Conservation (phyloP, 2,113 vertebrate genomes). For the Turnix velox region DNA sequence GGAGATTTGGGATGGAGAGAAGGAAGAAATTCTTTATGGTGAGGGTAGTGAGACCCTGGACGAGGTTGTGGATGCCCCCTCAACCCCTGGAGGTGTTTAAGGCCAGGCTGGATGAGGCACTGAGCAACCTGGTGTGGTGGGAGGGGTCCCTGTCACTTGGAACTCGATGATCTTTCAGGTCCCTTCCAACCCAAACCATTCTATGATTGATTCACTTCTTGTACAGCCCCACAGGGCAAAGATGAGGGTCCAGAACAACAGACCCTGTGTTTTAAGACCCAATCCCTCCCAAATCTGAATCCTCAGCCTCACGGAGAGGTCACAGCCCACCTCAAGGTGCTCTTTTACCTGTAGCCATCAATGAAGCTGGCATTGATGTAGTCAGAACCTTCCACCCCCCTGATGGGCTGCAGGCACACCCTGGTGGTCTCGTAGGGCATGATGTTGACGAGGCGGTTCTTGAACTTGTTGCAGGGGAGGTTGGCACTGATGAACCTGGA, state of each 20-base stretch:
- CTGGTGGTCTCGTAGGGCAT: slow-evolving; percentile 97
- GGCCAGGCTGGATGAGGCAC: too few relatives aligned
- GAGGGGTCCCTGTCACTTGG: too few relatives aligned
- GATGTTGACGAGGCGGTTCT: slow-evolving; percentile 98
- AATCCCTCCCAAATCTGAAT: not conserved
- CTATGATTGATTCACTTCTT: fast-evolving
- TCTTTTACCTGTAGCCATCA: slow-evolving; percentile 89
- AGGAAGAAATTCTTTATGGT: too few relatives aligned
- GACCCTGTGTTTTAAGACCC: fast-evolving
- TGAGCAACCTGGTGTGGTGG: fast-evolving
- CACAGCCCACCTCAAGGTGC: fast-evolving
- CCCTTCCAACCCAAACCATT: too few relatives aligned
- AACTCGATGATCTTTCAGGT: too few relatives aligned
- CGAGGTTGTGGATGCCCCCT: too few relatives aligned
- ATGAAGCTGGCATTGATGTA: slow-evolving; percentile 98
- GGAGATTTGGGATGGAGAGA: too few relatives aligned
- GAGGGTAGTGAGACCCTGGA: too few relatives aligned
- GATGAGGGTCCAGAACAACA: not conserved
- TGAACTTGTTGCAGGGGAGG: slow-evolving; percentile 98
- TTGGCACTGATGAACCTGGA: slow-evolving; percentile 98
- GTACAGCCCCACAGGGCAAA: fast-evolving
- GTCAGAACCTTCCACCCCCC: slow-evolving; percentile 94
- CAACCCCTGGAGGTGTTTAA: too few relatives aligned
- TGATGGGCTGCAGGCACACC: slow-evolving; percentile 96
- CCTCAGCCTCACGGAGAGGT: not conserved